phyloP scores from a whole-genome alignment of 2,113 vertebrate species.

The Rostratula benghalensis region DNA sequence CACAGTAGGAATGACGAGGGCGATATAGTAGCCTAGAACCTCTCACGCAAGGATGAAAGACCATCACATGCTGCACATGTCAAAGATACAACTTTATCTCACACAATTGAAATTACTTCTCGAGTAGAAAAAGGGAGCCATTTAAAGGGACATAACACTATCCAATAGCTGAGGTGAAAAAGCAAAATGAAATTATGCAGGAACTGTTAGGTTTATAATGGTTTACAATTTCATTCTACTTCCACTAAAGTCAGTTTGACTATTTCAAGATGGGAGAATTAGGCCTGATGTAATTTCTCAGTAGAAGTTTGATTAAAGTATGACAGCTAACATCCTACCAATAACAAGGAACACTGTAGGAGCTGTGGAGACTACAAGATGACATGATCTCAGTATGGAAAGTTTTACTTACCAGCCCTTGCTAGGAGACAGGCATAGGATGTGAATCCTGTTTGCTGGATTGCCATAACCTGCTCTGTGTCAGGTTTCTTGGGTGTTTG shows the following conservation, averaged over 20 bases:
- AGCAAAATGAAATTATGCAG: not conserved
- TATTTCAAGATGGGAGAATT: not conserved
- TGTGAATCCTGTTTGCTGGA: not conserved
- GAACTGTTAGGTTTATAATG: not conserved
- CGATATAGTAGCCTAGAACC: not conserved
- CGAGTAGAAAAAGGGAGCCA: not conserved
- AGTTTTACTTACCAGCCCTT: not conserved
- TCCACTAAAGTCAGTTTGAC: not conserved
- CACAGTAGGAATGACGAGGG: not conserved
- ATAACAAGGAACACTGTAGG: not conserved
- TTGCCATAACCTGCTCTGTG: not conserved
- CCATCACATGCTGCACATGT: not conserved
- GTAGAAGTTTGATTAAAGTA: not conserved
- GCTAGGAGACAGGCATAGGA: not conserved
- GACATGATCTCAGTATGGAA: not conserved
- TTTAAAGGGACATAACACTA: not conserved
- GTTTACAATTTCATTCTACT: not conserved
- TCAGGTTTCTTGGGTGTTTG: not conserved
- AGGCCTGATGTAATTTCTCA: not conserved
- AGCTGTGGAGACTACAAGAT: not conserved
- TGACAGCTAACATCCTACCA: not conserved
- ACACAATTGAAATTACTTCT: not conserved
- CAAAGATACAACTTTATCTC: not conserved
- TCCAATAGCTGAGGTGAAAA: not conserved
- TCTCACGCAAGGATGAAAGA: not conserved